Percentiles rank a stretch among this genome's conserved stretches.
phyloP scores from a whole-genome alignment of 2,888 invertebrate species.

The Heliconius cydno region DNA sequence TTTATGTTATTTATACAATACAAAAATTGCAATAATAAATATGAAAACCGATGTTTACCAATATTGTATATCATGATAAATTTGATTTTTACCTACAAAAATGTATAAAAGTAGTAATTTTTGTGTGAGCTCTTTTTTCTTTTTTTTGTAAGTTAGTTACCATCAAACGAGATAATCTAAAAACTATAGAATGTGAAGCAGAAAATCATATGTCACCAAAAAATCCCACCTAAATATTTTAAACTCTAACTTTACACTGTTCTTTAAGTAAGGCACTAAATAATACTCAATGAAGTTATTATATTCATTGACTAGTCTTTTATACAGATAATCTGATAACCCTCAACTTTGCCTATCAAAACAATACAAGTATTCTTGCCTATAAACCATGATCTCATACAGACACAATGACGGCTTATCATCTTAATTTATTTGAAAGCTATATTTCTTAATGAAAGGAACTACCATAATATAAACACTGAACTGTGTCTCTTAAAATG shows the following conservation, averaged over 20 bases:
- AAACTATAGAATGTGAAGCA: too few relatives aligned
- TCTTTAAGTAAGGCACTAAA: background rate
- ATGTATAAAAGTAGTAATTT: too few relatives aligned
- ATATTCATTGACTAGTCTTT: background rate
- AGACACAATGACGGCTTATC: background rate
- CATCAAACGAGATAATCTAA: too few relatives aligned
- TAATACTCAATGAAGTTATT: background rate
- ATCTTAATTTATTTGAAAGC: background rate
- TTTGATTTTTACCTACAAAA: too few relatives aligned
- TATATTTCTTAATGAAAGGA: slow-evolving; percentile 26
- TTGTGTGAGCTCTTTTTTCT: too few relatives aligned
- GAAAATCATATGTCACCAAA: too few relatives aligned
- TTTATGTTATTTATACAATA: background rate
- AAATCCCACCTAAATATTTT: background rate
- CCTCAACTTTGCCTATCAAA: background rate
- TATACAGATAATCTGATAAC: background rate
- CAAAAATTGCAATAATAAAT: background rate
- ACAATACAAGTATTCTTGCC: background rate
- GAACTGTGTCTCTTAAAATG: slow-evolving; percentile 23
- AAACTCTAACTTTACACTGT: background rate
- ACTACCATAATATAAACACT: background rate
- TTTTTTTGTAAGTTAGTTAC: too few relatives aligned
- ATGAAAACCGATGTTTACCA: background rate
- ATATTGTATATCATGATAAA: background rate
- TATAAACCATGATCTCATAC: slow-evolving; percentile 11